Base-by-base conservation (phyloP, 2,888 invertebrate genomes). In the Xanthia togata region DNA sequence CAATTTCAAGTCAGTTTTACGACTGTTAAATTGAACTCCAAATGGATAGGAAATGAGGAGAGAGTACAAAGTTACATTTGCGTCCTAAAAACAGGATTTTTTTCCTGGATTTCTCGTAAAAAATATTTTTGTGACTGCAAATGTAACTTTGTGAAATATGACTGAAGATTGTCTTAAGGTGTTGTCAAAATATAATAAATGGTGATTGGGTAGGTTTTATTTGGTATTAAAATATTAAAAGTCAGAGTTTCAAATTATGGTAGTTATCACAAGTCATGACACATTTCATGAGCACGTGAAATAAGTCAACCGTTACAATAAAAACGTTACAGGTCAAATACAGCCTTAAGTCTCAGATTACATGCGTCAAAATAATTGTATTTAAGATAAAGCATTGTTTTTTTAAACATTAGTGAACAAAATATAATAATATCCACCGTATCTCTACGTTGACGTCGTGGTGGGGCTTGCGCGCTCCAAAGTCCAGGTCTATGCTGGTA, bases 21-120 rank as follows among this genome's bases (percentile, higher is more conserved):
- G 88, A 88, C 83, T 80, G 0, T 83, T 80, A 85, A 83, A 88
- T 88, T 88, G 76, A 81, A 88, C 78, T 83, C 60, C 72, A 73
- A 79, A 74, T 65, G 70, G 65, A 74, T 81, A 85, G 83, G 83
- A 83, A 87, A 83, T 82, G 69, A 87, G 38, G 75, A 77, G 41
- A 23, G 9, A 62, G 23, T n/a, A 87, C 91, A 87, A 90, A 85
- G 3, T 89, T 90, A 82, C 6, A 0, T 70, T 76, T 87, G 78
- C 84, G 0, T 23, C 59, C n/a, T 0, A 23, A 2, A 69, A 75
- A 77, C 3, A 35, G 23, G 55, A 17, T 55, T 35, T 38, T 41
- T 9, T 0, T 1, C 4, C 1, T 0, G 14, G 44, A 57, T 35
- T 50, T 17, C 53, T 3, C 0, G 8, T 1, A 0, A 17, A 62